These are phyloP conservation scores for Gisinianus flammeolus DNA, from an alignment of 2,888 invertebrate species.

Conservation along the genomic window DNA sequence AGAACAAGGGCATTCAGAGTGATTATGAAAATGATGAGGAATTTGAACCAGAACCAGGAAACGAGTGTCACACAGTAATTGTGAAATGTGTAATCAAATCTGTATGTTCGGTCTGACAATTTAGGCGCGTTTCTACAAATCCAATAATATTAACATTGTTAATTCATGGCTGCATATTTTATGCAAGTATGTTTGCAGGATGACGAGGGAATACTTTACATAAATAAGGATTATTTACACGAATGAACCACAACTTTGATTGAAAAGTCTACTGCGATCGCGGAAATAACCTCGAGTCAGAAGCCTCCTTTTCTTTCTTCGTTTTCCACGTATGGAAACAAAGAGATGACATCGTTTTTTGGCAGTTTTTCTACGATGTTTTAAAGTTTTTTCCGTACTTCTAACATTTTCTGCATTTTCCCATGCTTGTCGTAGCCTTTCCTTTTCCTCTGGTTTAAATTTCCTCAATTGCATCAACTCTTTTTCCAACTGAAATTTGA, in stretches of 20 bases:
- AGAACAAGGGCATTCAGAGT: conserved; percentile 52
- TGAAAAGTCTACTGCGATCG: conserved; percentile 6
- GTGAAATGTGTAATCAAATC: conserved; percentile 46
- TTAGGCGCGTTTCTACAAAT: conserved; percentile 14
- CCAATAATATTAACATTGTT: not conserved
- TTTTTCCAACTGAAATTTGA: not conserved
- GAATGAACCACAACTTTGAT: conserved; percentile 17
- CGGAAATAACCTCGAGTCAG: conserved; percentile 25
- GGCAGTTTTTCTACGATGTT: conserved; percentile 10
- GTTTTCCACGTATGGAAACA: conserved; percentile 11
- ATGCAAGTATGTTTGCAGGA: too few relatives aligned
- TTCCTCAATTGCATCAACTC: not conserved
- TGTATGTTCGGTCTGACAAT: conserved; percentile 17
- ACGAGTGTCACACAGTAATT: conserved; percentile 49
- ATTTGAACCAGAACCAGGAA: conserved; percentile 44
- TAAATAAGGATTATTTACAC: not conserved
- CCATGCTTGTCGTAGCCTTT: conserved; percentile 29
- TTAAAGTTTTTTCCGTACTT: conserved; percentile 24
- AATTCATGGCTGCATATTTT: too few relatives aligned
- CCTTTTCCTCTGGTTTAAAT: not conserved
- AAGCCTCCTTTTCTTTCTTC: conserved; percentile 19
- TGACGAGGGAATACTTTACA: too few relatives aligned
- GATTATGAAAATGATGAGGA: conserved; percentile 53
- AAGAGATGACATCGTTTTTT: conserved; percentile 24
- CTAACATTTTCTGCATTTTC: conserved; percentile 1